phyloP scores from a whole-genome alignment of 2,797 vertebrate species.

The Amphiprion clarkii region DNA sequence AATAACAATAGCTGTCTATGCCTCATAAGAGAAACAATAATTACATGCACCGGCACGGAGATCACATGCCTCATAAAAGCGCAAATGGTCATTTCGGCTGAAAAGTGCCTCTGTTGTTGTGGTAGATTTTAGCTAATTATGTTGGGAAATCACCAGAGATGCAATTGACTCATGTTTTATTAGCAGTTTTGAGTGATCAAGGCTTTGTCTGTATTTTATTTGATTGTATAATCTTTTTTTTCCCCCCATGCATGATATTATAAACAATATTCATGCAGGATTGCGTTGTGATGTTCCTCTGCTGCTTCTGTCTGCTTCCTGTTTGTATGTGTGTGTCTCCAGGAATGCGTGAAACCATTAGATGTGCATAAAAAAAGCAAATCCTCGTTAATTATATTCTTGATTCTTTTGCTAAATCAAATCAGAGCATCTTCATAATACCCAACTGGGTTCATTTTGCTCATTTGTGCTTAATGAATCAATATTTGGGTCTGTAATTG shows the following conservation, averaged over 20 bases:
- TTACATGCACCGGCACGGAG: constrained; percentile 56
- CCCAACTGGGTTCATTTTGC: constrained; percentile 35
- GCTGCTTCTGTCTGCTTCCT: background rate
- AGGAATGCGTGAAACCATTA: constrained; percentile 23
- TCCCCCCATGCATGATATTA: background rate
- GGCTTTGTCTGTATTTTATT: constrained; percentile 10
- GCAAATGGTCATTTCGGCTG: constrained; percentile 54
- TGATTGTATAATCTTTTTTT: background rate
- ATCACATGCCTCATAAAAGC: constrained; percentile 67
- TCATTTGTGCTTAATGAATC: constrained; percentile 53
- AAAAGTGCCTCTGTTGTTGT: constrained; percentile 25
- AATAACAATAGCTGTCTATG: constrained; percentile 78
- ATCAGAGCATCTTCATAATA: constrained; percentile 42
- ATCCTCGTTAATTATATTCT: constrained; percentile 44
- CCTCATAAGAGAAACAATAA: constrained; percentile 74
- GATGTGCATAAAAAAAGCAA: constrained; percentile 34
- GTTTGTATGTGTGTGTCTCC: background rate
- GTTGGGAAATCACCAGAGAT: constrained; percentile 9
- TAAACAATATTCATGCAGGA: background rate
- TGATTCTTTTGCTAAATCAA: constrained; percentile 44
- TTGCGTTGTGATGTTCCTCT: background rate
- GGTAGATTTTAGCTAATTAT: constrained; percentile 44
- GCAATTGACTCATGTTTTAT: constrained; percentile 11
- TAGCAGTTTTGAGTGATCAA: constrained; percentile 9
- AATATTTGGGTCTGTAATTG: constrained; percentile 43